Evolutionary conservation across 2,888 invertebrate species (phyloP), one percentile per base, ranked within the genome.

Genomic region (Heliconius aoede): DNA sequence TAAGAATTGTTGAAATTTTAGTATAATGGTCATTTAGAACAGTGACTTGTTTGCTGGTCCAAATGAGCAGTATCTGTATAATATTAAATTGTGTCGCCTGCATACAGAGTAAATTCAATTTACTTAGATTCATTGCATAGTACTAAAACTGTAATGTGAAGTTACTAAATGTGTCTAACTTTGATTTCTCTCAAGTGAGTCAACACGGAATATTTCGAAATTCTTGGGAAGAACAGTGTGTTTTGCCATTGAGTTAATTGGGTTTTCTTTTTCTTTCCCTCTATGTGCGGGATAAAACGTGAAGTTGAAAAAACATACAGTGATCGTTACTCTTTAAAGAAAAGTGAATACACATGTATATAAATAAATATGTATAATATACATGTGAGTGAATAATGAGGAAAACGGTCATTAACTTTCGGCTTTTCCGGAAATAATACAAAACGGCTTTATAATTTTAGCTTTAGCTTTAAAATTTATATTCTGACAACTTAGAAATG

Each of bases 321-420:
- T 11, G 21, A 21, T 32, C 30, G 7, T 32, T 32, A 11, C 15
- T 4, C n/a, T 32, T n/a, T 32, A 11, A 32, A 11, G 32, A 46
- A 64, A 36, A 7, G 32, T 24, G n/a, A 36, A 36, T 11, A 36
- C 32, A 36, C 32, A n/a, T n/a, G n/a, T n/a, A n/a, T n/a, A n/a
- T n/a, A n/a, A 36, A 36, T 11, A 36, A 8, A 36, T 11, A n/a
- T n/a, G n/a, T n/a, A n/a, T n/a, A n/a, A 62, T 18, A 18, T 8
- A 30, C 30, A n/a, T 64, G n/a, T n/a, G n/a, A 32, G 32, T 36
- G n/a, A 32, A 32, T 62, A 64, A 64, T 36, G 32, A 15, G 13
- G 64, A n/a, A 64, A 32, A 36, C n/a, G 32, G 64, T 32, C n/a
- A 32, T 30, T n/a, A 32, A 13, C 64, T 64, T n/a, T n/a, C 64